Evolutionary conservation across 2,113 vertebrate genomes (phyloP).

Genomic region (Parus major): DNA sequence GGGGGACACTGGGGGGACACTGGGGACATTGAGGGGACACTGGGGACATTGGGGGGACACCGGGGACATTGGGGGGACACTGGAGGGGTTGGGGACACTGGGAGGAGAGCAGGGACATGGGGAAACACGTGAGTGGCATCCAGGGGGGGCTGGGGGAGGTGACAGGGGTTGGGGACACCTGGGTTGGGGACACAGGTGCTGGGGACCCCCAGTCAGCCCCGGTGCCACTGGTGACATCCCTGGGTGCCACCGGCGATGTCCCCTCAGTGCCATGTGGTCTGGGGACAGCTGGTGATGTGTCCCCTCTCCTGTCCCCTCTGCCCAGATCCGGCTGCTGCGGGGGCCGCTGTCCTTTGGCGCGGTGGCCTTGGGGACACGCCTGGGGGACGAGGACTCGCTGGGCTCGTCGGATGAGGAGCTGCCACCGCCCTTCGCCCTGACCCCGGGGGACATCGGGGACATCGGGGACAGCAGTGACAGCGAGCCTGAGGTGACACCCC

Average conservation of each 20-base stretch:
- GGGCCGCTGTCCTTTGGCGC: conserved; percentile 80
- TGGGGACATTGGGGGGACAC: too few relatives aligned
- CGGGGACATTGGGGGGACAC: too few relatives aligned
- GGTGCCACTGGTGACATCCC: too few relatives aligned
- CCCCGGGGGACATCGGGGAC: not conserved
- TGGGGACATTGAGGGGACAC: too few relatives aligned
- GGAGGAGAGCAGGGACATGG: too few relatives aligned
- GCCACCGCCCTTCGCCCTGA: conserved; percentile 50
- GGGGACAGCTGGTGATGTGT: not conserved
- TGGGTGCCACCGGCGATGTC: not conserved
- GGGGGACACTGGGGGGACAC: too few relatives aligned
- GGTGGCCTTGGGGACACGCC: conserved; percentile 74
- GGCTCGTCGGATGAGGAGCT: conserved; percentile 91
- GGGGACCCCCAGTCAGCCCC: too few relatives aligned
- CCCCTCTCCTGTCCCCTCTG: too few relatives aligned
- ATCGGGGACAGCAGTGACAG: not conserved
- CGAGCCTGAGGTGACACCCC: not conserved
- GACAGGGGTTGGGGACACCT: not conserved
- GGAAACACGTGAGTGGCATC: too few relatives aligned
- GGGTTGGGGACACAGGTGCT: not conserved
- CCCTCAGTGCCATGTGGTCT: not conserved
- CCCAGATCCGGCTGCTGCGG: conserved; percentile 85
- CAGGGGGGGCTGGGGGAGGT: too few relatives aligned
- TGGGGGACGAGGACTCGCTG: conserved; percentile 89
- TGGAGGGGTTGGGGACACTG: too few relatives aligned